Base-by-base conservation (phyloP, 2,113 vertebrate species). In the Leiothrix lutea region DNA sequence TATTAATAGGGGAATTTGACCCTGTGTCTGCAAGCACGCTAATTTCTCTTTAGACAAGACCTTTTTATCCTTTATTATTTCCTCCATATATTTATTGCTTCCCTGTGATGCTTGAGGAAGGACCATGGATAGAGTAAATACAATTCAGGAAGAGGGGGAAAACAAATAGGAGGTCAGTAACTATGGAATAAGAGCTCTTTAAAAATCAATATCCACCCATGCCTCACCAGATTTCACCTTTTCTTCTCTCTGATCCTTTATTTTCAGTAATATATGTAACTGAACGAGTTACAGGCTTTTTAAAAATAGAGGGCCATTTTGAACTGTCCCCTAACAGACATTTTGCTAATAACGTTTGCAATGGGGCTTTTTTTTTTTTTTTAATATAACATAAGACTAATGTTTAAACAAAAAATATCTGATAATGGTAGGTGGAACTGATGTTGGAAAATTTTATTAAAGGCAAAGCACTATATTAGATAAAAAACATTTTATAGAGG, bases 21-120 rank as follows among this genome's bases (percentile, higher is more conserved):
- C 65, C 35, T 65, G 4, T 88, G 66, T 93, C 86, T 96, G 81
- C 67, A 86, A 50, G 21, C 11, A 53, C 1, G 9, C 65, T 90
- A 70, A 83, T 95, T 92, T 87, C 53, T 89, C 84, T 67, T 92
- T 61, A 87, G 45, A 57, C 14, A 26, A 81, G 86, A 87, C 54
- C 86, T 79, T 92, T 88, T 78, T 79, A 84, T 64, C 44, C 80
- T 87, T 78, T 91, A 64, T 87, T 84, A 79, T 80, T 86, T 91
- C n/a, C 58, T 51, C 15, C 22, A 75, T 56, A 20, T 6, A 4
- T 84, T 90, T 60, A 44, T 79, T 84, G 31, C 26, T 75, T 79
- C 48, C 62, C 57, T 36, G 15, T 85, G 73, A 71, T 0, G 6
- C 48, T 91, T 87, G 33, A 89, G 40, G 48, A 89, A 86, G 78